Conservation (phyloP, 2,797 vertebrate species). For the Darevskia nairensis region DNA sequence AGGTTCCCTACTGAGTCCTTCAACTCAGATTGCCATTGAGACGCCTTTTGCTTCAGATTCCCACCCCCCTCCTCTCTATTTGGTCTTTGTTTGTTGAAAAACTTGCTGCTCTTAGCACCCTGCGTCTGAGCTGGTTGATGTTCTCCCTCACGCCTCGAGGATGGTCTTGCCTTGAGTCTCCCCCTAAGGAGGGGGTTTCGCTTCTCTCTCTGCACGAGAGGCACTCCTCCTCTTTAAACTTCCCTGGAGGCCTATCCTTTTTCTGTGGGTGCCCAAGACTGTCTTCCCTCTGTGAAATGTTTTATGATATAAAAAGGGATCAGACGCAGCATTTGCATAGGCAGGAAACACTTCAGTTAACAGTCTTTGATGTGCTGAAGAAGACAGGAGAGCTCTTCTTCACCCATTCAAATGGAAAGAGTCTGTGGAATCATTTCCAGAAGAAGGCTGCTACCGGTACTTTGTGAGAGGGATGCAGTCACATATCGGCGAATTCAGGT, state of each 20-base stretch:
- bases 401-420: background rate
- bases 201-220: background rate
- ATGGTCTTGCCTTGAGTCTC: background rate
- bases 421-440: background rate
- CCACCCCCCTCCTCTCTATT: rapidly evolving
- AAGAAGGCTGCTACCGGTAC: no score
- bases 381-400: background rate
- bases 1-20: constrained; percentile 29
- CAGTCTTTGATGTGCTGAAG: background rate
- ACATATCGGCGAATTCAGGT: no score
- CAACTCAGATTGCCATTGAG: background rate
- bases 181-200: background rate
- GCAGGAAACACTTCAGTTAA: background rate
- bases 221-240: constrained; percentile 7
- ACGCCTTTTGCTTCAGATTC: constrained; percentile 7
- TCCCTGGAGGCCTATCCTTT: constrained; percentile 4
- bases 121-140: background rate
- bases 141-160: background rate
- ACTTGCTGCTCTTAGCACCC: no score
- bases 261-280: background rate
- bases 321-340: background rate
- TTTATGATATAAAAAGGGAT: background rate
- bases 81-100: background rate
- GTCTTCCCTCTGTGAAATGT: background rate
- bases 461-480: no score